A percentile compares a stretch with the other conserved stretches of the same genome.
Evolutionary conservation across 1,140 invertebrate genomes (phyloP).

Genomic region (Caenorhabditis latens): DNA sequence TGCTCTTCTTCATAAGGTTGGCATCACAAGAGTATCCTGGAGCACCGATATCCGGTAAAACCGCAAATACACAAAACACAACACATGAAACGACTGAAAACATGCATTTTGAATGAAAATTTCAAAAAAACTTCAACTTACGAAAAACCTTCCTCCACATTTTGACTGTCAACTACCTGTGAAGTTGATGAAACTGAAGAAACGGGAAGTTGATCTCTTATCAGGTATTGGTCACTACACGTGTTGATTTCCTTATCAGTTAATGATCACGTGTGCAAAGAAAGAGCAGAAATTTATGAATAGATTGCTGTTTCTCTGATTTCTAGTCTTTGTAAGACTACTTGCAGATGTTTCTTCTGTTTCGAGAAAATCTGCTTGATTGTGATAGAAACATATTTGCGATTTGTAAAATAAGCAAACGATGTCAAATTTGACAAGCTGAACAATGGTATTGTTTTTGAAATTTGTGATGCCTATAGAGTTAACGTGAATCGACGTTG

Average conservation of each 20-base stretch:
- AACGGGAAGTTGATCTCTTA: conserved; percentile 23
- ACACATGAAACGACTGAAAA: conserved; percentile 3
- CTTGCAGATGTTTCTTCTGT: neutral
- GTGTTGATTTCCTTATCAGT: conserved; percentile 24
- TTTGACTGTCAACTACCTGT: neutral
- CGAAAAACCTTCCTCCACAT: conserved; percentile 30
- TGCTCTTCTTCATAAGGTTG: conserved; percentile 59
- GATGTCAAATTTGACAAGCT: too few relatives aligned
- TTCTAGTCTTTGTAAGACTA: neutral
- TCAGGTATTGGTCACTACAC: neutral
- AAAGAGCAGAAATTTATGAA: neutral
- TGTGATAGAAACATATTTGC: too few relatives aligned
- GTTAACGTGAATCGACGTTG: too few relatives aligned
- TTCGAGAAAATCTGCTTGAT: too few relatives aligned
- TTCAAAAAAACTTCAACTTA: neutral
- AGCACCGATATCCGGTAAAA: conserved; percentile 62
- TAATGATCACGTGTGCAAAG: neutral
- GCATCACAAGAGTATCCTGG: conserved; percentile 61
- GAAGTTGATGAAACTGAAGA: neutral
- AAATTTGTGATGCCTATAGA: too few relatives aligned
- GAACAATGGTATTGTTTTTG: too few relatives aligned
- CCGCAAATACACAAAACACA: neutral
- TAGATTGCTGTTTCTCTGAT: neutral
- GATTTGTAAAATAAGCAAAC: too few relatives aligned
- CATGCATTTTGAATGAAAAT: too few relatives aligned